Conservation (phyloP, 92 coral and sea anemone genomes). For the Paragorgia papillata region DNA sequence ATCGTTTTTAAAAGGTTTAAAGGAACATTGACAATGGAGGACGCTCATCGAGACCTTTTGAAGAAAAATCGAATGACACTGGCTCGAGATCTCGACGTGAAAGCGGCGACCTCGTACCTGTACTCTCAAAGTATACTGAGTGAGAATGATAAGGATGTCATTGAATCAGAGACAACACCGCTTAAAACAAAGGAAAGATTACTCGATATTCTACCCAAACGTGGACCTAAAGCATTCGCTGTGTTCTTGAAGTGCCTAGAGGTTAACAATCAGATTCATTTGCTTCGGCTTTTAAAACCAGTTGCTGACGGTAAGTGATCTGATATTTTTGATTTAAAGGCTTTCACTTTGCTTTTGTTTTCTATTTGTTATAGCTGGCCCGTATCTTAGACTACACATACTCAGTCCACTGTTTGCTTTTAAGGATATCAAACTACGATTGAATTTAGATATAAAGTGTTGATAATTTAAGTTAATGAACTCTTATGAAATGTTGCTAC, state of each 20-base stretch:
- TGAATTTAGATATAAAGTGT: too few relatives aligned
- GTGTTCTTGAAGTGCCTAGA: slow-evolving; percentile 58
- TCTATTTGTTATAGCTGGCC: too few relatives aligned
- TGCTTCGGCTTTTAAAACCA: slow-evolving; percentile 37
- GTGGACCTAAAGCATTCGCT: slow-evolving; percentile 59
- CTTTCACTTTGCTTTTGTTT: background rate
- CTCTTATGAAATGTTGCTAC: too few relatives aligned
- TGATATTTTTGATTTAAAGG: background rate
- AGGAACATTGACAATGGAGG: slow-evolving; percentile 45
- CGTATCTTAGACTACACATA: too few relatives aligned
- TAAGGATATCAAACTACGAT: too few relatives aligned
- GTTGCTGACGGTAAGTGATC: slow-evolving; percentile 16
- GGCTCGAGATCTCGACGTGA: slow-evolving; percentile 65
- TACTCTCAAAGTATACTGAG: slow-evolving; percentile 45
- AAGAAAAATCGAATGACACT: slow-evolving; percentile 55
- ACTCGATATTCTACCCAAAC: slow-evolving; percentile 64
- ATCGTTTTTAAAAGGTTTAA: background rate
- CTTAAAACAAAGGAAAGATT: slow-evolving; percentile 51
- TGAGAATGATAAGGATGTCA: slow-evolving; percentile 62
- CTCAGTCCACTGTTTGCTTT: too few relatives aligned
- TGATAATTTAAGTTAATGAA: too few relatives aligned
- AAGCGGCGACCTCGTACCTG: slow-evolving; percentile 48
- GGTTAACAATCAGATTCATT: slow-evolving; percentile 39
- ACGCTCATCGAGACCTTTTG: slow-evolving; percentile 60
- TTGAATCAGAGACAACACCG: slow-evolving; percentile 50